Evolutionary conservation across 2,888 invertebrate species (phyloP).

Genomic region (Formica aserva): DNA sequence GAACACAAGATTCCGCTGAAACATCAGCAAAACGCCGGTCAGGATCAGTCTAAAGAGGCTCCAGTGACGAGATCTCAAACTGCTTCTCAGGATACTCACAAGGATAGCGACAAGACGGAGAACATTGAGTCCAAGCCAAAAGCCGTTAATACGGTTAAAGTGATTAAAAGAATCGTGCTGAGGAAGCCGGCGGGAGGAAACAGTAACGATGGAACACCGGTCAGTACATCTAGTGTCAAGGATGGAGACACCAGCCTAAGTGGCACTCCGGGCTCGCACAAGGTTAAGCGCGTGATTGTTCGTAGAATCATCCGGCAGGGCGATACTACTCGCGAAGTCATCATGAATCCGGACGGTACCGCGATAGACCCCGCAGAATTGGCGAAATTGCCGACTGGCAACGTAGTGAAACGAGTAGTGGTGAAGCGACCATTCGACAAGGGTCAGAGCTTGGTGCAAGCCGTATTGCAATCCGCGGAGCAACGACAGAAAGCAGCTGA

Average conservation of each 20-base stretch:
- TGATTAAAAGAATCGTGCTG: slow-evolving; percentile 84
- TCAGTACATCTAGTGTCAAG: slow-evolving; percentile 64
- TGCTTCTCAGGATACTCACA: slow-evolving; percentile 49
- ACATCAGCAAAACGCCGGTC: slow-evolving; percentile 75
- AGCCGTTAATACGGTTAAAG: slow-evolving; percentile 82
- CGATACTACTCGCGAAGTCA: slow-evolving; percentile 83
- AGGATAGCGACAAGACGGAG: slow-evolving; percentile 60
- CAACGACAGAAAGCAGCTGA: slow-evolving; percentile 58
- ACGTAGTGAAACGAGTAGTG: slow-evolving; percentile 84
- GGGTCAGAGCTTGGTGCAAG: slow-evolving; percentile 75
- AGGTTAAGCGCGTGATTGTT: slow-evolving; percentile 83
- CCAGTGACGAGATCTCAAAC: slow-evolving; percentile 59
- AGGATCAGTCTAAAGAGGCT: slow-evolving; percentile 73
- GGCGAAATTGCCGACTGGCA: slow-evolving; percentile 83
- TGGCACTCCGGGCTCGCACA: slow-evolving; percentile 65
- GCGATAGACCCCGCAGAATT: slow-evolving; percentile 84
- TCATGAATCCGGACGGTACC: slow-evolving; percentile 85
- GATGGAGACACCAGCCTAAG: slow-evolving; percentile 66
- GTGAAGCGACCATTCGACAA: slow-evolving; percentile 83
- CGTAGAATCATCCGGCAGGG: slow-evolving; percentile 84
- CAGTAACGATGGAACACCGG: slow-evolving; percentile 65
- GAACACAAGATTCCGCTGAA: slow-evolving; percentile 84
- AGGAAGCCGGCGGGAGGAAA: slow-evolving; percentile 77
- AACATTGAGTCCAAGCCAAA: slow-evolving; percentile 61
- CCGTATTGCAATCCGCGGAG: slow-evolving; percentile 75